These are phyloP conservation scores for Sycobia sp. DNA, from an alignment of 1,140 invertebrate species.

Conservation along the genomic window DNA sequence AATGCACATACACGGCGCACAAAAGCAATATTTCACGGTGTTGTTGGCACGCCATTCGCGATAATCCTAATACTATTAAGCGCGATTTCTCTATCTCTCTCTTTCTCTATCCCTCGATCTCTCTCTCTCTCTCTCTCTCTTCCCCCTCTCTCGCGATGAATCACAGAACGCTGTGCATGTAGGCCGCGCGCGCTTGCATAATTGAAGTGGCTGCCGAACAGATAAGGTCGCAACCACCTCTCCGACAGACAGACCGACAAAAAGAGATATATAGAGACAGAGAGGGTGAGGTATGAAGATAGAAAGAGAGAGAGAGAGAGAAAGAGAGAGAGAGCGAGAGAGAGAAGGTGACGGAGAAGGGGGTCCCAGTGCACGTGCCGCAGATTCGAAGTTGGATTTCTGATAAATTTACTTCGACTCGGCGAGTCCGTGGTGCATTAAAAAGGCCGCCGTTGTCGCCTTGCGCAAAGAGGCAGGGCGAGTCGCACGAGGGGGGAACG, in stretches of 20 bases:
- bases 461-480: background rate
- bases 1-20: background rate
- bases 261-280: too few species aligned
- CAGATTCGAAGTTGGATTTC: background rate
- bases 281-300: too few species aligned
- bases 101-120: too few species aligned
- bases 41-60: conserved; percentile 20
- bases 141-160: too few species aligned
- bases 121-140: too few species aligned
- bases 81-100: too few species aligned
- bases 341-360: too few species aligned
- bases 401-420: conserved; percentile 1
- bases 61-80: conserved; percentile 29
- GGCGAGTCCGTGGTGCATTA: background rate
- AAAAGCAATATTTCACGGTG: conserved; percentile 28
- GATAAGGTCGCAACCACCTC: conserved; percentile 4
- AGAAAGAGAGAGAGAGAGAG: too few species aligned
- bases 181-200: conserved; percentile 8
- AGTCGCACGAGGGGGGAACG: background rate
- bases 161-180: background rate
- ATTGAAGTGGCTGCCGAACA: conserved; percentile 18
- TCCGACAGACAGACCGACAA: conserved; percentile 8
- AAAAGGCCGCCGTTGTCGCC: background rate
- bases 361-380: too few species aligned
- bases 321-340: too few species aligned